Evolutionary conservation across 2,113 vertebrate species (phyloP), one percentile per base, ranked within the genome.

Genomic region (Bagarius yarrelli): DNA sequence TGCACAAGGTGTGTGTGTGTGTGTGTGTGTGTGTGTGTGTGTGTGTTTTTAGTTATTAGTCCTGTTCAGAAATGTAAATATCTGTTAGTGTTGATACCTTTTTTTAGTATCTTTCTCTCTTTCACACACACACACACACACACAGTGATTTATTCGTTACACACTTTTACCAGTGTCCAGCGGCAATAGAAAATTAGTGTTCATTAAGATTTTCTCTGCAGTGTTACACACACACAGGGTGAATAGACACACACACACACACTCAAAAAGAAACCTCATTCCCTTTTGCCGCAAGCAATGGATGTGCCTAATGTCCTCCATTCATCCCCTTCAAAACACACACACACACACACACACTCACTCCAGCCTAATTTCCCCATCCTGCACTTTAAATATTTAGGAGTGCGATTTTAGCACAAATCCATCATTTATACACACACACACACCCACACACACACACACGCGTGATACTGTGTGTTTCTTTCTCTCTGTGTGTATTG

Each of bases 311-410:
- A 91, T 88, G 87, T 87, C 69, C 57, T 82, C 83, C 88, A 90
- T 92, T 90, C 80, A 90, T 87, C 40, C 69, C 61, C 27, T 74
- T 69, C 57, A 56, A 34, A 55, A 50, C 72, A 67, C 79, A 76
- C 83, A 61, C 81, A 56, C 79, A 36, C 75, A 53, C 53, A 44
- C 80, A 69, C 82, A 53, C 83, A 50, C 81, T 36, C 67, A n/a
- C 57, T 40, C 61, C 52, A 76, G 40, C 77, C 32, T 67, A 53
- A 52, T 0, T 83, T 76, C 76, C 80, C 40, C 53, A 74, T 78
- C 84, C 83, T 85, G 86, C 85, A 87, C 85, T 91, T 91, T 91
- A 91, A 92, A 91, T 90, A 91, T 93, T 92, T 89, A 92, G 90
- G 81, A 89, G 88, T 80, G 87, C 79, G 85, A 90, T 91, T 85